Evolutionary conservation across 2,113 vertebrate species (phyloP), one percentile per base, ranked within the genome.

Genomic region (Lophius piscatorius): DNA sequence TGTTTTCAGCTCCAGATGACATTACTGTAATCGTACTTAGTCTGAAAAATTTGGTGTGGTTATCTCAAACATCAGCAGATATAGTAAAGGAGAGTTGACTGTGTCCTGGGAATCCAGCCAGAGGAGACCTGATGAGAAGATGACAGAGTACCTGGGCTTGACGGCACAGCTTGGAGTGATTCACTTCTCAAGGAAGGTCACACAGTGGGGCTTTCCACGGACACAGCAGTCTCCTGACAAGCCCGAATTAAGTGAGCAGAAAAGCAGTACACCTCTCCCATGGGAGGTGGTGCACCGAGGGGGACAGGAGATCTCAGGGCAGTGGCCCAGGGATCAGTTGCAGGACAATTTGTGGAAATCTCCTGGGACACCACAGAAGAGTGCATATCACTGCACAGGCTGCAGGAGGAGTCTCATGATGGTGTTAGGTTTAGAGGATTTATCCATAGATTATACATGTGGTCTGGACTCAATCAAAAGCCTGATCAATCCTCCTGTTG

Each of bases 141-240:
- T 85, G 80, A 81, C 78, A 78, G 57, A 75, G 59, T 76, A 70
- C 70, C 47, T 17, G 48, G 57, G 67, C 63, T 66, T 47, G 66
- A 64, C 50, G 11, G 70, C 51, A 46, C 74, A 51, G 74, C 57
- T 22, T 35, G 49, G 59, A 81, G 64, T 74, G 76, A 76, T 62
- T 57, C 46, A 51, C 55, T 78, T 68, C 73, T 77, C 46, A 63
- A 46, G 38, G 41, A 74, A 73, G 74, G 69, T 74, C 79, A 74
- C 49, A 38, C 47, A 35, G 40, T 57, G 67, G n/a, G 64, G 69
- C 51, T 67, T 51, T 56, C 28, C 52, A 63, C 38, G 54, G 54
- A 49, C 13, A 26, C 47, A n/a, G 40, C 62, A 16, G 65, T 35
- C 52, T 81, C 41, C 54, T 60, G 62, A 17, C 63, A 69, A 42